These are phyloP conservation scores for Rhinoraja longicauda DNA, from an alignment of 2,797 vertebrate genomes.

Conservation along the genomic window DNA sequence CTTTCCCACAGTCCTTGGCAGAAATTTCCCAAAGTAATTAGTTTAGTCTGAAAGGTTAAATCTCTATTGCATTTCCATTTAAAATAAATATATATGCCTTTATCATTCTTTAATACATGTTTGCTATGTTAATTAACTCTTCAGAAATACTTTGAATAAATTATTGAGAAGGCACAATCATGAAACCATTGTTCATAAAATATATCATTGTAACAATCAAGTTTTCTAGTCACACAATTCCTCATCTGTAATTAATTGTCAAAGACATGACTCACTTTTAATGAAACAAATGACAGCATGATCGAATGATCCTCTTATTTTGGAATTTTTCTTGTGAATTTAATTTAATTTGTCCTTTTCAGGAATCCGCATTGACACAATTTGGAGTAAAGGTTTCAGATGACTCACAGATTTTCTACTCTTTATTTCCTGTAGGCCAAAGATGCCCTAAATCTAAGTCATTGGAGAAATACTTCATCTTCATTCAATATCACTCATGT, in stretches of 20 bases:
- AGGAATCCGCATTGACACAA: too few species aligned
- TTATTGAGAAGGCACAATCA: neutral
- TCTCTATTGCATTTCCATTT: neutral
- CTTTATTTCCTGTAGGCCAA: too few species aligned
- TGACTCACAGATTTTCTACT: too few species aligned
- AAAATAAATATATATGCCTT: neutral
- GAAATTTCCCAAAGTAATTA: neutral
- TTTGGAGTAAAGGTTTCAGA: too few species aligned
- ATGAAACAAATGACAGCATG: neutral
- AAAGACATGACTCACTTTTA: neutral
- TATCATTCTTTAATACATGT: neutral
- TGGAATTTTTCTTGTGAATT: too few species aligned
- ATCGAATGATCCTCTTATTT: too few species aligned
- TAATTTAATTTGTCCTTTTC: too few species aligned
- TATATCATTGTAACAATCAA: neutral
- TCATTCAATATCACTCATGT: too few species aligned
- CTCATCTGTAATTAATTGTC: neutral
- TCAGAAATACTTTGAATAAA: neutral
- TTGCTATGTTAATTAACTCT: neutral
- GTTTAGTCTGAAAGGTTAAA: neutral
- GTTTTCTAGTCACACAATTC: neutral
- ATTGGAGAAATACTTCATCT: too few species aligned
- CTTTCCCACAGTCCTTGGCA: neutral
- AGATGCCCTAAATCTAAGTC: too few species aligned
- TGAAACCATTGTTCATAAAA: neutral